These are phyloP conservation scores for Pteropus alecto DNA, from an alignment of 2,113 vertebrate species.

Conservation along the genomic window DNA sequence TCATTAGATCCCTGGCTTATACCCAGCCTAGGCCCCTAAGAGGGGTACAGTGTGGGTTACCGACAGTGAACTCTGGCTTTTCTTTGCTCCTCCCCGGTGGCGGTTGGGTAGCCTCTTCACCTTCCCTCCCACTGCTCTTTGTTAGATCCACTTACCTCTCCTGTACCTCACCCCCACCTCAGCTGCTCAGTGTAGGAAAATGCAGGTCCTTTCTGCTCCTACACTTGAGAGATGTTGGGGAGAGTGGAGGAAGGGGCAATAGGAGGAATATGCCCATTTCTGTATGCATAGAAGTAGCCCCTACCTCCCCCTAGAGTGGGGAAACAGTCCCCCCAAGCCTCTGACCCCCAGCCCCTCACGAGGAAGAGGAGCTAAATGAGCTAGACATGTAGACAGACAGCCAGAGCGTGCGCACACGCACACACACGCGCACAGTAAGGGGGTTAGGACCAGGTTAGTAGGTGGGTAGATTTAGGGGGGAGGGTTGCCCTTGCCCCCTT, in stretches of 20 bases:
- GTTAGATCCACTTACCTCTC: background rate
- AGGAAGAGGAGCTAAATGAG: constrained; percentile 67
- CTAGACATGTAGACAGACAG: constrained; percentile 67
- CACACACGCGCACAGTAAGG: constrained; percentile 67
- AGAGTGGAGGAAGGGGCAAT: background rate
- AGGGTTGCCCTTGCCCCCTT: constrained; percentile 50
- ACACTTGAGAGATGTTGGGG: constrained; percentile 14
- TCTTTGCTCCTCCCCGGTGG: background rate
- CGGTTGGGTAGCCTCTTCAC: background rate
- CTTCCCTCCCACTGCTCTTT: background rate
- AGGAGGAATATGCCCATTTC: constrained; percentile 30
- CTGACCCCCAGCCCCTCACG: constrained; percentile 54
- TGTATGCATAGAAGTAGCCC: constrained; percentile 54
- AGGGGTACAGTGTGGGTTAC: background rate
- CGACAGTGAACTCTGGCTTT: background rate
- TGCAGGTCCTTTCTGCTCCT: constrained; percentile 55
- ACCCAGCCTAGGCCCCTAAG: background rate
- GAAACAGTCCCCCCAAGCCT: constrained; percentile 4
- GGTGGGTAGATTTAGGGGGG: constrained; percentile 34
- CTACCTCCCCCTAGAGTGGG: constrained; percentile 5
- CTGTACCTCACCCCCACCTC: constrained; percentile 18
- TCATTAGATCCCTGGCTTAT: constrained; percentile 24
- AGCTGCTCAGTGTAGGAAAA: constrained; percentile 6
- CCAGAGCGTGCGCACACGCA: constrained; percentile 70
- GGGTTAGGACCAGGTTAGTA: constrained; percentile 79